Evolutionary conservation across 2,888 invertebrate genomes (phyloP), one percentile per base, ranked within the genome.

Genomic region (Margaritifera margaritifera): DNA sequence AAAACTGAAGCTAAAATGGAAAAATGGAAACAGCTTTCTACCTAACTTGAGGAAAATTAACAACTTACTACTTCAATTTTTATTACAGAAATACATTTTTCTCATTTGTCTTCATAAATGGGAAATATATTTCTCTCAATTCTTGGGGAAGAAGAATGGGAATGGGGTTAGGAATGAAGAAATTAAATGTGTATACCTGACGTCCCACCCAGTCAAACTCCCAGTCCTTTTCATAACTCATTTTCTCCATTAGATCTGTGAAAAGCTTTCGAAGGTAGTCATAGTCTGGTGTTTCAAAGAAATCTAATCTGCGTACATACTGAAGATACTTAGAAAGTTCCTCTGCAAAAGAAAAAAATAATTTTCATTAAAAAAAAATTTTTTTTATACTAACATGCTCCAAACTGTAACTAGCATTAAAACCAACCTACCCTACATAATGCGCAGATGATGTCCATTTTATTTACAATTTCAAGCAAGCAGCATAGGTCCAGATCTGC

Each of bases 231-330:
- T 87, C 87, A 76, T 85, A 86, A 62, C 84, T 85, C 82, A 86
- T 89, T 69, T 85, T 86, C 62, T 84, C 85, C 88, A 90, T 87
- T 76, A 90, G 86, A 82, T 88, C 88, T 90, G 95, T 94, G 92
- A 98, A 98, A 91, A 98, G 93, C 91, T 96, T 96, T 88, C 97
- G 93, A 91, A 98, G 93, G 92, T 98, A 98, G 91, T 99, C 98
- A 92, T 99, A 99, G 92, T 99, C 99, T 72, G 99, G 99, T 83
- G 97, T 97, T 93, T 99, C 99, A 92, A 99, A 99, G 93, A 99
- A 99, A 92, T 99, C 99, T 91, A 99, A 92, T 90, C 97, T 94
- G 70, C 93, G 93, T 75, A 99, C 99, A 92, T 99, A 99, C 88
- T 98, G 94, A 85, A 99, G 93, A 92, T 99, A 99, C 89, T 96